These are phyloP conservation scores for Cantharis rufa DNA, from an alignment of 2,888 invertebrate genomes.

Conservation along the genomic window DNA sequence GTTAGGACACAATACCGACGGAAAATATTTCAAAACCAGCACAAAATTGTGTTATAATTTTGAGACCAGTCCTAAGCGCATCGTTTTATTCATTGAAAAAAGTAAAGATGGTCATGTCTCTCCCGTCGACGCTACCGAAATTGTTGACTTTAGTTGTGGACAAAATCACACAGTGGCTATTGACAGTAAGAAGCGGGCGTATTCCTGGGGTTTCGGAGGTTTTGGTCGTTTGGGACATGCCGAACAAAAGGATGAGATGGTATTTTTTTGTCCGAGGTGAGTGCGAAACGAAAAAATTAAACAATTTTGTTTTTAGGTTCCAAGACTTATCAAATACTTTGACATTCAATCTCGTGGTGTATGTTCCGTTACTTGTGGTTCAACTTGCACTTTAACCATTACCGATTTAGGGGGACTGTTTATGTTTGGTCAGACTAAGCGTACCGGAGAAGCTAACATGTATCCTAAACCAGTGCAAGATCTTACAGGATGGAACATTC, in stretches of 20 bases:
- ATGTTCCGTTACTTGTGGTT: constrained; percentile 80
- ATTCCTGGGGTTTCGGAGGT: constrained; percentile 95
- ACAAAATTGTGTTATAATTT: constrained; percentile 87
- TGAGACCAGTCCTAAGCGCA: constrained; percentile 82
- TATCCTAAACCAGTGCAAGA: constrained; percentile 95
- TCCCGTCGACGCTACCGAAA: constrained; percentile 83
- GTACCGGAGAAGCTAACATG: constrained; percentile 95
- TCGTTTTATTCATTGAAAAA: constrained; percentile 86
- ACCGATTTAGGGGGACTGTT: constrained; percentile 77
- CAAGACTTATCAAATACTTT: constrained; percentile 84
- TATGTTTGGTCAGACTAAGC: constrained; percentile 90
- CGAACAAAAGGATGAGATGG: constrained; percentile 89
- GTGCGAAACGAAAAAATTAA: background rate
- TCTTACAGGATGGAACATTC: constrained; percentile 90
- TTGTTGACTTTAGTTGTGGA: constrained; percentile 89
- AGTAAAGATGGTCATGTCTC: constrained; percentile 82
- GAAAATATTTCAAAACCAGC: constrained; percentile 89
- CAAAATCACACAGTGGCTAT: constrained; percentile 90
- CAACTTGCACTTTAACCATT: constrained; percentile 83
- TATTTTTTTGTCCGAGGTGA: constrained; percentile 46
- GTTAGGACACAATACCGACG: constrained; percentile 90
- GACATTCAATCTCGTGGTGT: constrained; percentile 85
- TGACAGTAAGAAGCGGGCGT: constrained; percentile 86
- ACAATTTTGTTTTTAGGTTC: constrained; percentile 47
- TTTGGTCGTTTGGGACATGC: constrained; percentile 93